These are phyloP conservation scores for Lordiphosa collinella DNA, from an alignment of 1,140 invertebrate genomes.

Conservation along the genomic window DNA sequence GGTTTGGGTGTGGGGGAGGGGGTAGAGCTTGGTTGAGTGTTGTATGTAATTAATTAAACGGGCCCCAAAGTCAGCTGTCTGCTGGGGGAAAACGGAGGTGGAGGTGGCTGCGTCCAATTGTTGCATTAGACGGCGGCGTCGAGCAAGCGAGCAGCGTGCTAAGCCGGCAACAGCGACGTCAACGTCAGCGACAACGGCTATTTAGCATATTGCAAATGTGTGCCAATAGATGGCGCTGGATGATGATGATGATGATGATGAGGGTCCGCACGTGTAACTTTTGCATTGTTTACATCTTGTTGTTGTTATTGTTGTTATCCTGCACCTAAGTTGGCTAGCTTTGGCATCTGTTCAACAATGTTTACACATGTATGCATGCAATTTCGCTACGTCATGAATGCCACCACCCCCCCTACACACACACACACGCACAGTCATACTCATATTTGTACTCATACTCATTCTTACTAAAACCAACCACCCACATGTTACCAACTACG, in stretches of 20 bases:
- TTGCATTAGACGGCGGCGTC: constrained; percentile 60
- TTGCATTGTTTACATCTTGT: constrained; percentile 73
- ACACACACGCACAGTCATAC: constrained; percentile 4
- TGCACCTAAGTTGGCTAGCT: constrained; percentile 17
- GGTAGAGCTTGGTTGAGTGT: constrained; percentile 29
- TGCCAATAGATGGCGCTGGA: constrained; percentile 73
- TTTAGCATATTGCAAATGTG: constrained; percentile 73
- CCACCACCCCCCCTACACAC: neutral
- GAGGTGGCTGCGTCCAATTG: constrained; percentile 48
- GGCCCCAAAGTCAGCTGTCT: constrained; percentile 68
- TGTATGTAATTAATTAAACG: constrained; percentile 72
- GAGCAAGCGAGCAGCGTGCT: constrained; percentile 14
- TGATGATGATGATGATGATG: constrained; percentile 36
- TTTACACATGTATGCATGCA: constrained; percentile 8
- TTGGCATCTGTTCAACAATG: constrained; percentile 11
- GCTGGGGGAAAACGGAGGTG: constrained; percentile 22
- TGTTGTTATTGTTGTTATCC: constrained; percentile 25
- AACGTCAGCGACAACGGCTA: constrained; percentile 37
- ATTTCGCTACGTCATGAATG: constrained; percentile 44
- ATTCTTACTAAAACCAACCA: constrained; percentile 12
- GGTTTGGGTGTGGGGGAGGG: neutral
- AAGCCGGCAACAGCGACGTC: constrained; percentile 21
- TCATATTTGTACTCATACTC: constrained; percentile 11
- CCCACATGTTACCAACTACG: constrained; percentile 43
- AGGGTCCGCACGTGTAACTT: constrained; percentile 58